Evolutionary conservation across 2,888 invertebrate species (phyloP).

Genomic region (Acrobasis consociella): DNA sequence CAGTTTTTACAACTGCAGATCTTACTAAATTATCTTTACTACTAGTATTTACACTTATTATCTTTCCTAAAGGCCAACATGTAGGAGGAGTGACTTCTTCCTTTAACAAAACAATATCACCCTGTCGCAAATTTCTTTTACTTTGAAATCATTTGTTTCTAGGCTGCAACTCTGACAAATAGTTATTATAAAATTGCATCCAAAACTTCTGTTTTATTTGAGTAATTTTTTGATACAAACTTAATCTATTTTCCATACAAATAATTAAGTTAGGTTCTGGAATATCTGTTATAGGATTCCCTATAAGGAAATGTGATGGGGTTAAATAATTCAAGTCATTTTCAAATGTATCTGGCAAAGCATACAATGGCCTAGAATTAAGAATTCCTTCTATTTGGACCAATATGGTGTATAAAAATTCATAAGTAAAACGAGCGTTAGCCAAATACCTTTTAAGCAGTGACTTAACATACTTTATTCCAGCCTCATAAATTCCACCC

Average conservation of each 20-base stretch:
- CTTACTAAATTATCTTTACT: conserved; percentile 3
- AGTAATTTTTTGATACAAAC: conserved; percentile 6
- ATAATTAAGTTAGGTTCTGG: too few relatives aligned
- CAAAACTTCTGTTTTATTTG: conserved; percentile 6
- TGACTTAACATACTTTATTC: too few relatives aligned
- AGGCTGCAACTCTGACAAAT: not conserved
- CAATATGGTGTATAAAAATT: too few relatives aligned
- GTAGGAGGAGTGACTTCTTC: not conserved
- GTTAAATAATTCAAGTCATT: too few relatives aligned
- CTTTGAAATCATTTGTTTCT: conserved; percentile 2
- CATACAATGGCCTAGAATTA: too few relatives aligned
- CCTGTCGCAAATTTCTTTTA: not conserved
- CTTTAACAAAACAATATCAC: conserved; percentile 5
- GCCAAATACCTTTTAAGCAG: too few relatives aligned
- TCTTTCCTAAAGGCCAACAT: too few relatives aligned
- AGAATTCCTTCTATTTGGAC: too few relatives aligned
- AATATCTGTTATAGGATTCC: too few relatives aligned
- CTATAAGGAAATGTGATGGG: too few relatives aligned
- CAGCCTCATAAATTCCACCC: too few relatives aligned
- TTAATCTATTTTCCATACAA: conserved; percentile 1
- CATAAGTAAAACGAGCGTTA: not conserved
- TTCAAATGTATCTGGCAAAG: too few relatives aligned
- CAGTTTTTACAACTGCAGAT: conserved; percentile 1
- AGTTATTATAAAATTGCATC: not conserved
- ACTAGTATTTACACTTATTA: not conserved